Percentiles rank a stretch among this genome's conserved stretches.
phyloP scores from a whole-genome alignment of 2,113 vertebrate species.

The Ceyx cyanopectus region DNA sequence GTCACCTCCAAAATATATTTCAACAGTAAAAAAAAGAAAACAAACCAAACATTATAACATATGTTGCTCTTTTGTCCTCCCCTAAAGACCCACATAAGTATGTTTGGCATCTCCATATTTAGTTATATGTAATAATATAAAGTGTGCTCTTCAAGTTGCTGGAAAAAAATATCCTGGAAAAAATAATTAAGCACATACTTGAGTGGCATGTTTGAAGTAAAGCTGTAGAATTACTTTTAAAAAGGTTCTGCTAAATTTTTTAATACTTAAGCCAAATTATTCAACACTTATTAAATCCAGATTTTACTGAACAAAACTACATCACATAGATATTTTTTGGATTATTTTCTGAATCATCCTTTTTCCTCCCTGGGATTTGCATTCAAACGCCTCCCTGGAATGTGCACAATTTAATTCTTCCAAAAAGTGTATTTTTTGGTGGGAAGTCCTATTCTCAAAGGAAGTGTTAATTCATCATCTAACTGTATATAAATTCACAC shows the following conservation, averaged over 20 bases:
- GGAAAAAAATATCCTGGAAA: neutral
- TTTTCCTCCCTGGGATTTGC: neutral
- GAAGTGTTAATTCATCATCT: neutral
- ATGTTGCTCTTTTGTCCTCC: neutral
- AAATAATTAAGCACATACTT: constrained; percentile 27
- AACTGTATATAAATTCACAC: neutral
- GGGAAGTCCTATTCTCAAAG: neutral
- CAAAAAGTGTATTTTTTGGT: neutral
- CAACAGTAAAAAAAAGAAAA: neutral
- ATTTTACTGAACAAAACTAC: neutral
- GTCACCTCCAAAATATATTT: neutral
- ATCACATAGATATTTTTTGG: neutral
- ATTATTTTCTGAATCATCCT: neutral
- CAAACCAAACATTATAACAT: neutral
- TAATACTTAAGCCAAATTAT: constrained; percentile 4
- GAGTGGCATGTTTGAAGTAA: constrained; percentile 15
- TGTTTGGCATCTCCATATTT: neutral
- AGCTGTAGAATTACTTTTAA: constrained; percentile 7
- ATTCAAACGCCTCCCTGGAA: constrained; percentile 44
- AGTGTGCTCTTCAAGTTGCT: constrained; percentile 8
- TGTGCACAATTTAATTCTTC: neutral
- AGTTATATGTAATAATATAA: neutral
- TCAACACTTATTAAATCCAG: accelerated
- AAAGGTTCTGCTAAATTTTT: constrained; percentile 12
- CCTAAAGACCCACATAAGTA: neutral